Conservation (phyloP, 2,888 invertebrate genomes). For the Phoronis australis region DNA sequence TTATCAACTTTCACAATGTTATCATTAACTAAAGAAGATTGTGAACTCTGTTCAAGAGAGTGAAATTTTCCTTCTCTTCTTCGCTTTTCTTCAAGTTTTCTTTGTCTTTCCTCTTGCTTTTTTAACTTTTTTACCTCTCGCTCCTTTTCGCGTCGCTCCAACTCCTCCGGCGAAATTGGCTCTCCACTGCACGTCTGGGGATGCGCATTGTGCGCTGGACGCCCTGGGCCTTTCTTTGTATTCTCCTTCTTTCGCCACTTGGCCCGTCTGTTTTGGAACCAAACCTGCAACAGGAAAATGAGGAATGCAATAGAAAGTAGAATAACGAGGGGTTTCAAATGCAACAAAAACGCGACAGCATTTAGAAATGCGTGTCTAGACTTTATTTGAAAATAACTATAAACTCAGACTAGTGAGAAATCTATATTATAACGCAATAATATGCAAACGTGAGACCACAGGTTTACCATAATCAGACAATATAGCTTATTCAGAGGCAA, state of each 20-base stretch:
- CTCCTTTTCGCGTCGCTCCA: conserved; percentile 49
- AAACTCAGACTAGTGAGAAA: too few species aligned
- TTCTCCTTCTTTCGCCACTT: conserved; percentile 99
- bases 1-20: neutral
- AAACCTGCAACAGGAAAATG: conserved; percentile 69
- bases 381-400: too few species aligned
- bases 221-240: conserved; percentile 95
- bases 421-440: too few species aligned
- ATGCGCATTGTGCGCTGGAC: conserved; percentile 97
- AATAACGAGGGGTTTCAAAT: too few species aligned
- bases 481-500: too few species aligned
- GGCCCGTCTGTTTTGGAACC: conserved; percentile 98
- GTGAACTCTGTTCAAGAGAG: too few species aligned
- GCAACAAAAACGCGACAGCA: too few species aligned
- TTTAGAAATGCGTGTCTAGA: too few species aligned
- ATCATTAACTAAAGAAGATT: neutral
- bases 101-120: conserved; percentile 86
- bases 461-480: too few species aligned
- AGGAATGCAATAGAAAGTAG: too few species aligned
- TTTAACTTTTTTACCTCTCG: conserved; percentile 62
- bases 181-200: conserved; percentile 96
- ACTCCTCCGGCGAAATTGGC: conserved; percentile 78
- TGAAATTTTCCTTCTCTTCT: conserved; percentile 3
- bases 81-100: conserved; percentile 58
- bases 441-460: too few species aligned